These are phyloP conservation scores for Equus przewalskii DNA, from an alignment of 2,113 vertebrate genomes.

Conservation along the genomic window DNA sequence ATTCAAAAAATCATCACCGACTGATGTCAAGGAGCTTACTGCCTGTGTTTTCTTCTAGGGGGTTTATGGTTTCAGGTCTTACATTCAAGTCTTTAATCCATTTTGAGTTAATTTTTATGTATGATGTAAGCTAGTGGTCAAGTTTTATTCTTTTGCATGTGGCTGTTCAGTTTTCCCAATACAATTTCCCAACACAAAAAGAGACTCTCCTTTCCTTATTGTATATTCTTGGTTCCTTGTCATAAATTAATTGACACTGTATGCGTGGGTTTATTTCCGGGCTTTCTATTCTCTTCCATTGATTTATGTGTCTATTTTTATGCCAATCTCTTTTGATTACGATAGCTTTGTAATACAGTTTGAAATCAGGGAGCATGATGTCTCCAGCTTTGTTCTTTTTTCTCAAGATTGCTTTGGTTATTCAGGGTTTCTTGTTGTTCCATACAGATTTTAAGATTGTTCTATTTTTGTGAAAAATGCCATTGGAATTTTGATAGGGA, in stretches of 20 bases:
- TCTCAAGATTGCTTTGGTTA: not conserved
- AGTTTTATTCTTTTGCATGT: not conserved
- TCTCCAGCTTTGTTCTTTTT: not conserved
- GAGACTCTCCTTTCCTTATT: not conserved
- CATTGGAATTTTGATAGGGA: not conserved
- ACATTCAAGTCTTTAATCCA: not conserved
- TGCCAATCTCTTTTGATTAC: not conserved
- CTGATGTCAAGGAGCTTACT: not conserved
- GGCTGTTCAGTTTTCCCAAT: not conserved
- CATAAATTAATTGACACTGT: not conserved
- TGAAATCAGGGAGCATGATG: not conserved
- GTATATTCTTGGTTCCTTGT: not conserved
- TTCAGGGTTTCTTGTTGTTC: not conserved
- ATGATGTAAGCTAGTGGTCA: not conserved
- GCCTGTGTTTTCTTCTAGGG: not conserved
- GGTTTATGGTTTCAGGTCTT: not conserved
- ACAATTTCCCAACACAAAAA: not conserved
- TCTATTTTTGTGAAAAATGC: not conserved
- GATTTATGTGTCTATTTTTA: not conserved
- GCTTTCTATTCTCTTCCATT: not conserved
- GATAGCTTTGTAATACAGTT: not conserved
- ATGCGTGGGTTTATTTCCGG: not conserved
- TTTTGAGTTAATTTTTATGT: constrained; percentile 1
- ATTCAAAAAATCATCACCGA: not conserved
- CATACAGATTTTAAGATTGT: not conserved